Evolutionary conservation across 2,113 vertebrate species (phyloP).

Genomic region (Sakesphorus luctuosus): DNA sequence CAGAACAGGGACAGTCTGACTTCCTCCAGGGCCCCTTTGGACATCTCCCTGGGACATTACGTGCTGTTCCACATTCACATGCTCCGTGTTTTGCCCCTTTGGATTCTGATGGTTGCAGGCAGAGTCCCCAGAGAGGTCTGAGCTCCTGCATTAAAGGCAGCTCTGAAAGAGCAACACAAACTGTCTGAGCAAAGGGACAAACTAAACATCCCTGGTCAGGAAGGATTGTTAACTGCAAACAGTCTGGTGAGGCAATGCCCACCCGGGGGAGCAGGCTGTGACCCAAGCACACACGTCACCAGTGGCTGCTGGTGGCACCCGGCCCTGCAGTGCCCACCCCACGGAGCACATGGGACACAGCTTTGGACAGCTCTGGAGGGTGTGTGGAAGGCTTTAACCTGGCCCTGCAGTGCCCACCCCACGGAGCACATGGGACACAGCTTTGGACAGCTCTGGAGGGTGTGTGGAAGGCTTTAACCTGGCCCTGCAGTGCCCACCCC

Average conservation of each 20-base stretch:
- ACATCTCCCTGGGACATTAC: not conserved
- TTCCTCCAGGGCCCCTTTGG: not conserved
- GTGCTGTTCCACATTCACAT: accelerated
- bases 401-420: not conserved
- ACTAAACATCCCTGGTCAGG: not conserved
- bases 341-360: not conserved
- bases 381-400: not conserved
- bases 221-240: not conserved
- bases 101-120: not conserved
- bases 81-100: not conserved
- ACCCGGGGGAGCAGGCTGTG: not conserved
- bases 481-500: not conserved
- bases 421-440: not conserved
- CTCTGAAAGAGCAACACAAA: not conserved
- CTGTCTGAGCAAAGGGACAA: not conserved
- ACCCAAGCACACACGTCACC: not conserved
- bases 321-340: not conserved
- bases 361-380: not conserved
- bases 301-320: not conserved
- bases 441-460: not conserved
- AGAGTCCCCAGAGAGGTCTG: not conserved
- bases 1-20: not conserved
- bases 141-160: not conserved
- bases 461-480: not conserved
- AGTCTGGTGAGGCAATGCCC: not conserved